Base-by-base conservation (phyloP, 2,113 vertebrate genomes). In the Pseudolaguvia tuberculata region DNA sequence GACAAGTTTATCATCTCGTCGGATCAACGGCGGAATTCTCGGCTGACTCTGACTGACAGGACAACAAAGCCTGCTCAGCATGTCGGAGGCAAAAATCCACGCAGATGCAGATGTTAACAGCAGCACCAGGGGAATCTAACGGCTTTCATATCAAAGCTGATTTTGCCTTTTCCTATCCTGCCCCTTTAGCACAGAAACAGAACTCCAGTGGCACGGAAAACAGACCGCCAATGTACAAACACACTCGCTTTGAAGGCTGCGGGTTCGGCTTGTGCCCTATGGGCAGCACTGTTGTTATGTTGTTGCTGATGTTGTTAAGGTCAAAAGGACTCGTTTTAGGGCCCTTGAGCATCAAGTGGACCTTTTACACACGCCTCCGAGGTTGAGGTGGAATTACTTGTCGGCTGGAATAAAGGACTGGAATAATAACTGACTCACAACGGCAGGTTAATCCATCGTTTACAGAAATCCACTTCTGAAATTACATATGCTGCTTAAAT, bases 1-100 rank as follows among this genome's bases (percentile, higher is more conserved):
- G 91, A 90, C 87, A 91, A 91, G 88, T 92, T 91, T 92, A 91
- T 92, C 89, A 90, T 88, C 88, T 88, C 86, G 80, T 90, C 87
- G 87, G 88, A 91, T 90, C 87, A 71, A 85, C 85, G 70, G 88
- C 58, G 79, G 52, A 80, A 81, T 82, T 86, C 81, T 83, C 77
- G 53, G 62, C 52, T 90, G 87, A 89, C 84, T 86, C 87, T 86
- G 90, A 88, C 84, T 87, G 90, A 91, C 88, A 89, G 85, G 84
- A 76, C 75, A 80, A 86, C 86, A 90, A 90, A 91, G 84, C 87
- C 84, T 73, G 73, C 83, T 86, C 85, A 86, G 71, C 21, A 78
- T 35, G 79, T 79, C 75, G 82, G 66, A 77, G 78, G 74, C 78
- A 31, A 72, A 82, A 80, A 89, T 84, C 73, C 63, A 68, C 80